phyloP scores from a whole-genome alignment of 2,888 invertebrate genomes.

The Furcula furcula region DNA sequence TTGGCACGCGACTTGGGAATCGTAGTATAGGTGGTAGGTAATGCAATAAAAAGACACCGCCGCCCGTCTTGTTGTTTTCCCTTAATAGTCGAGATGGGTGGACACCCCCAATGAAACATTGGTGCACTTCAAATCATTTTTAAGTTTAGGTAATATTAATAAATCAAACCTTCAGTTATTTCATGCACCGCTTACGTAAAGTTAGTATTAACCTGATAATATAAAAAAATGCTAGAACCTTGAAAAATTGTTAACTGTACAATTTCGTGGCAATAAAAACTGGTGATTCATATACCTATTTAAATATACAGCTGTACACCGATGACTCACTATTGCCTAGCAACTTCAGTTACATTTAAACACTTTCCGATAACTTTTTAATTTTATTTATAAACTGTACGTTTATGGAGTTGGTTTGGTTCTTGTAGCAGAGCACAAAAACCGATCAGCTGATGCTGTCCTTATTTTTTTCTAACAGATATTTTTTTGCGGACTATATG shows the following conservation, averaged over 20 bases:
- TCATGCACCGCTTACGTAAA: no score
- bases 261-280: not conserved
- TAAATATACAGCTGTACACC: not conserved
- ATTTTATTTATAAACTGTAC: not conserved
- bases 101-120: no score
- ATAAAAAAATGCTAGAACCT: not conserved
- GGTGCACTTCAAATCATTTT: no score
- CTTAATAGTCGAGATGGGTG: no score
- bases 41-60: no score
- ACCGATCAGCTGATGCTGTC: not conserved
- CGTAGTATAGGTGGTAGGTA: no score
- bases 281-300: not conserved
- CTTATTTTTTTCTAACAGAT: not conserved
- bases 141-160: no score
- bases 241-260: constrained; percentile 1
- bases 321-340: not conserved
- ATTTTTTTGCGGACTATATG: no score
- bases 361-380: not conserved
- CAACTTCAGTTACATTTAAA: not conserved
- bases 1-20: no score
- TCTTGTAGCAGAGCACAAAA: not conserved
- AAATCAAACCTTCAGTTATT: no score
- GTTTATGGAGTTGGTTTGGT: not conserved
- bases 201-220: no score
- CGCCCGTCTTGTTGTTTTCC: no score